Percentiles rank a stretch among this genome's conserved stretches.
Conservation (phyloP, 2,113 vertebrate genomes). For the Eonycteris spelaea region DNA sequence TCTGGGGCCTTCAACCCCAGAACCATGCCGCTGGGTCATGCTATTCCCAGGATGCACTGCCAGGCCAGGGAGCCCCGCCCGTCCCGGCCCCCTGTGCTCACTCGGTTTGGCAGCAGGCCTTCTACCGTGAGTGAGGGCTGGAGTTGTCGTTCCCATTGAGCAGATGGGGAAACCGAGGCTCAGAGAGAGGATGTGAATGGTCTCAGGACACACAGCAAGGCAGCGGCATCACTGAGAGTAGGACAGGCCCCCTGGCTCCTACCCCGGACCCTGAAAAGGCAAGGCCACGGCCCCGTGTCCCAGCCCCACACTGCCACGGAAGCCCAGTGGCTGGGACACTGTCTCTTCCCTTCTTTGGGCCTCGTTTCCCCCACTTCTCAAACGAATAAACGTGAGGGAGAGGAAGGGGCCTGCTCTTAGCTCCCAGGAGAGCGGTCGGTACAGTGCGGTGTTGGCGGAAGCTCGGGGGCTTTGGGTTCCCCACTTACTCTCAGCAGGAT, state of each 20-base stretch:
- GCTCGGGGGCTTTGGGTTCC: background rate
- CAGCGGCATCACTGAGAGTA: too few species aligned
- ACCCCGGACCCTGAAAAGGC: background rate
- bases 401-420: background rate
- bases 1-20: constrained; percentile 27
- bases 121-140: background rate
- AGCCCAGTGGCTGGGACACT: background rate
- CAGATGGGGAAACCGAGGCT: constrained; percentile 13
- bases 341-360: background rate
- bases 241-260: background rate
- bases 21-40: background rate
- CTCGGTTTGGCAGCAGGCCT: background rate
- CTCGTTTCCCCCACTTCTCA: background rate
- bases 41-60: background rate
- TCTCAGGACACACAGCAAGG: background rate
- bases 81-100: background rate
- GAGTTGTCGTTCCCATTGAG: background rate
- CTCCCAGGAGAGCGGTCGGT: background rate
- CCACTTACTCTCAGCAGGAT: background rate
- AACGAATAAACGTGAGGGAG: background rate
- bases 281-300: background rate
- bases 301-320: background rate
- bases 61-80: background rate
- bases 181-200: background rate
- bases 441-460: too few species aligned